Evolutionary conservation across 1,140 invertebrate genomes (phyloP).

Genomic region (Cotesia vestalis): DNA sequence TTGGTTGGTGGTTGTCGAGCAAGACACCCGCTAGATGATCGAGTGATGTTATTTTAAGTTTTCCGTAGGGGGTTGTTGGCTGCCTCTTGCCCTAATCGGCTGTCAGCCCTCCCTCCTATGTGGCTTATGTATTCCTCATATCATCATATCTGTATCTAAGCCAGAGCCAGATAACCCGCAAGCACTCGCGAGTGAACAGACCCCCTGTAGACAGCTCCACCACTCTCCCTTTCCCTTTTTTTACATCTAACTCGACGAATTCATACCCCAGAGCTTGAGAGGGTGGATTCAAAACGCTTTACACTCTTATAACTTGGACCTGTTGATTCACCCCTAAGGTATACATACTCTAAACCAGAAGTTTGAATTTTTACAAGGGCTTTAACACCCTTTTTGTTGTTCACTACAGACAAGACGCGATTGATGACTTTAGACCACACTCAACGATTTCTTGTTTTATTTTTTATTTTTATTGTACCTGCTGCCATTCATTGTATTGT

Average conservation of each 20-base stretch:
- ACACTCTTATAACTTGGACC: slow-evolving; percentile 63
- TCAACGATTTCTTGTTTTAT: background rate
- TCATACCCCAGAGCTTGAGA: slow-evolving; percentile 54
- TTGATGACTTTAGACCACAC: background rate
- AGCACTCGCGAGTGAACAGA: slow-evolving; percentile 20
- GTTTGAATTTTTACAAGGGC: slow-evolving; percentile 16
- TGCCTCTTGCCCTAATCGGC: slow-evolving; percentile 63
- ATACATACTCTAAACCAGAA: background rate
- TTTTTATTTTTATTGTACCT: background rate
- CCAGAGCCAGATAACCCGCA: background rate
- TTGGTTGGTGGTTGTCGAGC: slow-evolving; percentile 54
- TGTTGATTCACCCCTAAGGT: slow-evolving; percentile 58
- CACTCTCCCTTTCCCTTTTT: background rate
- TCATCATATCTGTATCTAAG: background rate
- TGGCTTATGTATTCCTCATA: slow-evolving; percentile 15
- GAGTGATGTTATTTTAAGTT: slow-evolving; percentile 67
- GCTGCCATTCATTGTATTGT: too few relatives aligned
- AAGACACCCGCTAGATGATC: slow-evolving; percentile 59
- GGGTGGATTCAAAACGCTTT: slow-evolving; percentile 65
- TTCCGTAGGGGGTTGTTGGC: slow-evolving; percentile 58
- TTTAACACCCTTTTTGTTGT: background rate
- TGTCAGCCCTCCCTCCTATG: slow-evolving; percentile 53
- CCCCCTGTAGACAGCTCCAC: slow-evolving; percentile 43
- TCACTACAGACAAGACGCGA: background rate
- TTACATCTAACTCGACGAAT: slow-evolving; percentile 52